Evolutionary conservation across 2,797 vertebrate species (phyloP).

Genomic region (Otolemur crassicaudatus): DNA sequence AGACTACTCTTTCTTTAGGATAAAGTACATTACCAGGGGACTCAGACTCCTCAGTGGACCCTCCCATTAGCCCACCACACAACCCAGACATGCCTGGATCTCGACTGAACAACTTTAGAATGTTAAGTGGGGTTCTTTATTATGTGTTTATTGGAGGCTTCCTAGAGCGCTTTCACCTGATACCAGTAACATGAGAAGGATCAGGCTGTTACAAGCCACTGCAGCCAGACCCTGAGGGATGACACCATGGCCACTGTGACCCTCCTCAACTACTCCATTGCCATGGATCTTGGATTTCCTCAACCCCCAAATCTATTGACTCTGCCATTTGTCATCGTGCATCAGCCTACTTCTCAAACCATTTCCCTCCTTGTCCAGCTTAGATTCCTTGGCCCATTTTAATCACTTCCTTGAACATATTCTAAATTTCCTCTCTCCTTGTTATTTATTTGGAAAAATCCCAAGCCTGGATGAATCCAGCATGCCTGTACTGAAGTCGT

Average conservation of each 20-base stretch:
- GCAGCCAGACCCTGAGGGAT: not conserved
- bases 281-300: not conserved
- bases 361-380: slow-evolving; percentile 28
- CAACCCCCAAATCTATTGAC: not conserved
- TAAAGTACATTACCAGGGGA: not conserved
- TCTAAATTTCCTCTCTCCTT: slow-evolving; percentile 37
- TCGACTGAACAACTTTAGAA: not conserved
- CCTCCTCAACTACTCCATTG: not conserved
- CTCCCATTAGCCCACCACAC: not conserved
- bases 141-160: slow-evolving; percentile 14
- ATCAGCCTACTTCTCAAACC: not conserved
- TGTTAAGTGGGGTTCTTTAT: slow-evolving; percentile 2
- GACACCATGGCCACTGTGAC: not conserved
- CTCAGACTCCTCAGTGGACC: not conserved
- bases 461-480: slow-evolving; percentile 40
- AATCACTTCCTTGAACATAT: slow-evolving; percentile 50
- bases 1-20: not conserved
- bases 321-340: not conserved
- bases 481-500: not conserved
- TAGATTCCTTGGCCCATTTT: slow-evolving; percentile 5
- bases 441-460: slow-evolving; percentile 53
- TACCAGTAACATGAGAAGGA: not conserved
- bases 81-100: not conserved
- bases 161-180: slow-evolving; percentile 7
- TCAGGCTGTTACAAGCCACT: not conserved